Evolutionary conservation across 2,888 invertebrate species (phyloP), one percentile per base, ranked within the genome.

Genomic region (Adelognathus sp.): DNA sequence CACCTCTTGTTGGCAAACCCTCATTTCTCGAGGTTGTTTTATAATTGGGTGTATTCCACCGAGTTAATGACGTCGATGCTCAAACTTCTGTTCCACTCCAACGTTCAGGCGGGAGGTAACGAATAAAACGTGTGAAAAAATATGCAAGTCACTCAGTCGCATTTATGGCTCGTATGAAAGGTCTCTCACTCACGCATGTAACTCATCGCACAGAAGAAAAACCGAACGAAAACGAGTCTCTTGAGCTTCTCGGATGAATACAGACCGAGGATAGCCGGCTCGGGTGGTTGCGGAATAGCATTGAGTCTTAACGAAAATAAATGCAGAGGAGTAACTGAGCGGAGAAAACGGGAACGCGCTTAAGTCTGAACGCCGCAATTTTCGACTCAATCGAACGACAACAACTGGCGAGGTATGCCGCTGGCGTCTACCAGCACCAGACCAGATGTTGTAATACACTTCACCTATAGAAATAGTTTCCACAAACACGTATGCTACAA

Each of bases 1-100:
- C 44, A 16, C 11, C 14, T 39, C 24, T 16, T 60, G n/a, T 71
- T 54, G 63, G 66, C 61, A 16, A 66, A 58, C 18, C 11, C 54
- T 6, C 52, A 7, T 36, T 39, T 54, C 70, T 54, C 29, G 31
- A 31, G 54, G 67, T 64, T 36, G 50, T 27, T 60, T 63, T 73
- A 69, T 74, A 74, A 78, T 78, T 78, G 64, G 64, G 58, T 52
- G 56, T 56, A 41, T 44, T 44, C 36, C 27, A 18, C 54, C 33
- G 31, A 66, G 66, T 63, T 66, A 66, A 61, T 67, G 50, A 61
- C 46, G 75, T 64, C 61, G 24, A 21, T 18, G 14, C 39, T 44
- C 58, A 64, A 31, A 36, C 31, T 18, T 73, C 64, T 64, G 44
- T 67, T 36, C 1, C n/a, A 11, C n/a, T 36, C 64, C 64, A n/a